These are phyloP conservation scores for Linnaemya vulpina DNA, from an alignment of 2,888 invertebrate genomes.

Conservation along the genomic window DNA sequence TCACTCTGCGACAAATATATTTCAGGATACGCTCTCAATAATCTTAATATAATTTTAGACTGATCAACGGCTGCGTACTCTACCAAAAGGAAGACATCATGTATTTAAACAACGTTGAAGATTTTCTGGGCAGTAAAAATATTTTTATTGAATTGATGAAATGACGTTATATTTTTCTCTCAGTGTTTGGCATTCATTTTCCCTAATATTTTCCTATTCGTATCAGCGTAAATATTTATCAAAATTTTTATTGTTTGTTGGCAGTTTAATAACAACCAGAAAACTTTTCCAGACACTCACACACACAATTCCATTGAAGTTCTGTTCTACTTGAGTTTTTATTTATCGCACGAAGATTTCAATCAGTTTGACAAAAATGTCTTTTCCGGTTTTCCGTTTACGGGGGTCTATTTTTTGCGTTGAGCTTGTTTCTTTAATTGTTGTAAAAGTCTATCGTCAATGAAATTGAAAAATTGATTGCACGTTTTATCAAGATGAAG, in stretches of 20 bases:
- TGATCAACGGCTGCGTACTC: too few relatives aligned
- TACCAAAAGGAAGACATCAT: too few relatives aligned
- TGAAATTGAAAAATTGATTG: constrained; percentile 52
- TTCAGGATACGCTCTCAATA: too few relatives aligned
- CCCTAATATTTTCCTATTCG: constrained; percentile 41
- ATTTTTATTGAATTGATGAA: too few relatives aligned
- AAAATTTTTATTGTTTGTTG: constrained; percentile 63
- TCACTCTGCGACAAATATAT: too few relatives aligned
- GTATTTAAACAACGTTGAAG: too few relatives aligned
- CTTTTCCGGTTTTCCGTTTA: constrained; percentile 45
- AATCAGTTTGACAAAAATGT: constrained; percentile 64
- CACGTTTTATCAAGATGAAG: neutral
- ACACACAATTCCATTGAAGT: constrained; percentile 31
- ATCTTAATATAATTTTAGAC: too few relatives aligned
- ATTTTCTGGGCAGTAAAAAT: too few relatives aligned
- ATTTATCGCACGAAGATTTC: constrained; percentile 36
- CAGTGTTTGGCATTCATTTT: neutral
- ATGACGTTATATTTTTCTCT: too few relatives aligned
- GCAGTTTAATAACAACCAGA: constrained; percentile 8
- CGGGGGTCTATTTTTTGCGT: neutral
- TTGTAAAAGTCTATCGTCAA: constrained; percentile 50
- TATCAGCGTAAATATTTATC: constrained; percentile 51
- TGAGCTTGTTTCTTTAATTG: constrained; percentile 17
- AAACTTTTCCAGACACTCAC: constrained; percentile 55
- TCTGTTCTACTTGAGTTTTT: neutral